These are phyloP conservation scores for Chaitophorus viminalis DNA, from an alignment of 2,888 invertebrate species.

Conservation along the genomic window DNA sequence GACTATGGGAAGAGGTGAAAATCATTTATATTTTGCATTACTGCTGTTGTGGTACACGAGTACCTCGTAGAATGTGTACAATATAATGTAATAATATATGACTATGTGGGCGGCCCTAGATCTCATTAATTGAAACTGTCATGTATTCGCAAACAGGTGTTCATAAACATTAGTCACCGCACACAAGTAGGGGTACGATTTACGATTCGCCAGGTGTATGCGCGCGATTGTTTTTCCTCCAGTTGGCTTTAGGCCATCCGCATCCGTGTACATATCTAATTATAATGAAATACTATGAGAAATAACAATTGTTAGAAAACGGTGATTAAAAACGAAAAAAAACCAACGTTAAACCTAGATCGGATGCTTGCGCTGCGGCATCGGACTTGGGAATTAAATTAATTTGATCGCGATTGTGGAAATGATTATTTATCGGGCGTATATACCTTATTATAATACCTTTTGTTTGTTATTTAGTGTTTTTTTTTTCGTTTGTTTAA, in stretches of 20 bases:
- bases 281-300: conserved; percentile 46
- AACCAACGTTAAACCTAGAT: not conserved
- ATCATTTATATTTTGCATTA: too few species aligned
- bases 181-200: conserved; percentile 2
- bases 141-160: conserved; percentile 55
- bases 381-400: conserved; percentile 22
- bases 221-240: conserved; percentile 20
- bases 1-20: not conserved
- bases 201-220: conserved; percentile 38
- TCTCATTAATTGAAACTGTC: conserved; percentile 48
- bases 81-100: not conserved
- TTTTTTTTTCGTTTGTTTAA: not conserved
- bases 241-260: conserved; percentile 51
- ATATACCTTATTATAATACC: not conserved
- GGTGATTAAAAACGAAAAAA: not conserved
- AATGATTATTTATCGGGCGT: conserved; percentile 31
- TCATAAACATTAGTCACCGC: conserved; percentile 26
- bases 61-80: too few species aligned
- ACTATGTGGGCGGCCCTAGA: conserved; percentile 38
- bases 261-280: conserved; percentile 32
- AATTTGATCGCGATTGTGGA: conserved; percentile 33
- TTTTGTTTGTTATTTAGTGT: not conserved
- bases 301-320: conserved; percentile 16
- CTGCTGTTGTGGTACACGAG: too few species aligned
- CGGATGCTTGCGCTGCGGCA: not conserved